Evolutionary conservation across 2,113 vertebrate species (phyloP).

Genomic region (Ceyx margarethae): DNA sequence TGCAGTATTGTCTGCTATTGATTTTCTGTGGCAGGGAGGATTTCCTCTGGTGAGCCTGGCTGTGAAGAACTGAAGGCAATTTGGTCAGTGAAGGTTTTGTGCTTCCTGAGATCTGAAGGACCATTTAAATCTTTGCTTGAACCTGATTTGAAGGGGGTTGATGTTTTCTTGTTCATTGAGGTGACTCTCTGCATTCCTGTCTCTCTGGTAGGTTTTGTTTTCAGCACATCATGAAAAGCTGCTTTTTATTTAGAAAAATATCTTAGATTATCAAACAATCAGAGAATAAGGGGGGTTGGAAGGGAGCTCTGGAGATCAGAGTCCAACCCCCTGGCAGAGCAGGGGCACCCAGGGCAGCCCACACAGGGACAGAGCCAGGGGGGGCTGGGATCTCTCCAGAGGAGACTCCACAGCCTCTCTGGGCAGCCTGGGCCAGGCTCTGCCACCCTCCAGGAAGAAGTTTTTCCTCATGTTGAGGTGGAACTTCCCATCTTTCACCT

Average conservation of each 20-base stretch:
- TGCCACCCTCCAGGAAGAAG: no score
- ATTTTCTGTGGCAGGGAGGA: neutral
- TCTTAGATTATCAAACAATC: no score
- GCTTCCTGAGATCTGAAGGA: neutral
- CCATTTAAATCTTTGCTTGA: neutral
- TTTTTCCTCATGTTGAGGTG: no score
- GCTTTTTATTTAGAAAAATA: neutral
- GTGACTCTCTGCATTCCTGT: neutral
- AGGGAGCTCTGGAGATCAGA: no score
- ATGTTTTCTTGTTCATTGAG: neutral
- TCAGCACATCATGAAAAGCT: neutral
- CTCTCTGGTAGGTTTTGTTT: neutral
- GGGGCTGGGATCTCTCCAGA: no score
- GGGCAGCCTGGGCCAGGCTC: no score
- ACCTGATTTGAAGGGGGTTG: neutral
- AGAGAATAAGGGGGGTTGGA: no score
- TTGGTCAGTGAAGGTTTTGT: neutral
- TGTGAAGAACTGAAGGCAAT: neutral
- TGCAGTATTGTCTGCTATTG: slow-evolving; percentile 25
- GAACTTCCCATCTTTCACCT: no score
- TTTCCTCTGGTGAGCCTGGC: neutral
- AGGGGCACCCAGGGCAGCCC: no score
- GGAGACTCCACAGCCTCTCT: no score
- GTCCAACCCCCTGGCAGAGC: no score
- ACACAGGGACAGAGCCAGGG: no score